These are phyloP conservation scores for Calcarius lapponicus DNA, from an alignment of 2,797 vertebrate genomes.

Conservation along the genomic window DNA sequence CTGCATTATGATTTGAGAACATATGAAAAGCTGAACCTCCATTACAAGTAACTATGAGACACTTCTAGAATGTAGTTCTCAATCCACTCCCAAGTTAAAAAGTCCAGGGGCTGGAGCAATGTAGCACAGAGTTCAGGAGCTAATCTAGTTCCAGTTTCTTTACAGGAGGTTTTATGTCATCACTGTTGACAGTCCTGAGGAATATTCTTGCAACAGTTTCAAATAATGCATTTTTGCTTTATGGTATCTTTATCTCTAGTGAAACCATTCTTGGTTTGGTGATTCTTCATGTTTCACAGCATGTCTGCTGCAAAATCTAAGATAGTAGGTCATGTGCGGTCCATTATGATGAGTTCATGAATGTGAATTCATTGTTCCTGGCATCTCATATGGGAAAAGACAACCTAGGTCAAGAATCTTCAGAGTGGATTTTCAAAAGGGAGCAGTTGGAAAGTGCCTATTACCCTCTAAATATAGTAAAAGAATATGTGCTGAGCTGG, in stretches of 20 bases:
- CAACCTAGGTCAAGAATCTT: background rate
- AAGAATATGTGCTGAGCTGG: background rate
- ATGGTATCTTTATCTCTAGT: background rate
- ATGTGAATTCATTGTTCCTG: background rate
- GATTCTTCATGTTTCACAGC: background rate
- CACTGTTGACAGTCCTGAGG: background rate
- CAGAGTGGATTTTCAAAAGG: background rate
- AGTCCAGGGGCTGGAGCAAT: background rate
- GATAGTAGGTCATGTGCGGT: background rate
- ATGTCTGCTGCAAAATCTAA: background rate
- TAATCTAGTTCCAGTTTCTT: background rate
- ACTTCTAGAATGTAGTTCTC: background rate
- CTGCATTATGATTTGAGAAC: background rate
- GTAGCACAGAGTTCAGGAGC: background rate
- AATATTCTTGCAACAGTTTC: background rate
- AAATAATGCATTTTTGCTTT: background rate
- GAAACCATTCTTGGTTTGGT: background rate
- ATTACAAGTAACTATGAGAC: background rate
- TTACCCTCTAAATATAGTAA: background rate
- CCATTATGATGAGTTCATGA: accelerated
- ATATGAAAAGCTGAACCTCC: background rate
- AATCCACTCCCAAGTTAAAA: background rate
- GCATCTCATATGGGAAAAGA: background rate
- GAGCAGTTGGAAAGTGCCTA: background rate
- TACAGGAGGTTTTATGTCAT: background rate